These are phyloP conservation scores for Chrysodeixis includens DNA, from an alignment of 2,888 invertebrate species.

Conservation along the genomic window DNA sequence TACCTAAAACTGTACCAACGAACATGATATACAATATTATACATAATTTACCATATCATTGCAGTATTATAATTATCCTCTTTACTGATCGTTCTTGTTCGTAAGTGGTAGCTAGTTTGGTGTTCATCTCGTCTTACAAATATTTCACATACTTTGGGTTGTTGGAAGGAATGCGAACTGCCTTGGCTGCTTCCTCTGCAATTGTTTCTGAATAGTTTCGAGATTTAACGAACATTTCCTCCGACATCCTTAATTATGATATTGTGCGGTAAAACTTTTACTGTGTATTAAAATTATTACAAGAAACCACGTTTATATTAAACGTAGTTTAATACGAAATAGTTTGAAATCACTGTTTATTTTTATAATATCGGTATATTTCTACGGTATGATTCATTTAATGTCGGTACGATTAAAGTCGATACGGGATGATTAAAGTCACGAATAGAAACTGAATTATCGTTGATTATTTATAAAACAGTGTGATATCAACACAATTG, in stretches of 20 bases:
- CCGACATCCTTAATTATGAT: slow-evolving; percentile 29
- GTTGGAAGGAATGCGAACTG: slow-evolving; percentile 44
- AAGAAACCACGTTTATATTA: background rate
- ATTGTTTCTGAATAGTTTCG: slow-evolving; percentile 60
- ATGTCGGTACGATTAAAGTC: too few relatives aligned
- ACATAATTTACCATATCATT: too few relatives aligned
- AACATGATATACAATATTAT: too few relatives aligned
- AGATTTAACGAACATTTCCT: slow-evolving; percentile 29
- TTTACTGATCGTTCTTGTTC: too few relatives aligned
- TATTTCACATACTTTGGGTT: slow-evolving; percentile 64
- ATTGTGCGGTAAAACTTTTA: slow-evolving; percentile 13
- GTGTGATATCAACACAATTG: background rate
- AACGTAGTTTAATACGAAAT: too few relatives aligned
- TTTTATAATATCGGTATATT: background rate
- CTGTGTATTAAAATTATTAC: background rate
- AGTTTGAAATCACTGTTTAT: too few relatives aligned
- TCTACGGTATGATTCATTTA: too few relatives aligned
- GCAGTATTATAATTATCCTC: too few relatives aligned
- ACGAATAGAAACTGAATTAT: background rate
- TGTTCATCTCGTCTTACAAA: slow-evolving; percentile 59
- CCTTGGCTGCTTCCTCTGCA: slow-evolving; percentile 47
- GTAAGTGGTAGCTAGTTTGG: slow-evolving; percentile 60
- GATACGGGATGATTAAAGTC: background rate
- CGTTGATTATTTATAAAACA: background rate
- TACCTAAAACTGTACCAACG: too few relatives aligned